Evolutionary conservation across 2,888 invertebrate genomes (phyloP).

Genomic region (Exocentrus adspersus): DNA sequence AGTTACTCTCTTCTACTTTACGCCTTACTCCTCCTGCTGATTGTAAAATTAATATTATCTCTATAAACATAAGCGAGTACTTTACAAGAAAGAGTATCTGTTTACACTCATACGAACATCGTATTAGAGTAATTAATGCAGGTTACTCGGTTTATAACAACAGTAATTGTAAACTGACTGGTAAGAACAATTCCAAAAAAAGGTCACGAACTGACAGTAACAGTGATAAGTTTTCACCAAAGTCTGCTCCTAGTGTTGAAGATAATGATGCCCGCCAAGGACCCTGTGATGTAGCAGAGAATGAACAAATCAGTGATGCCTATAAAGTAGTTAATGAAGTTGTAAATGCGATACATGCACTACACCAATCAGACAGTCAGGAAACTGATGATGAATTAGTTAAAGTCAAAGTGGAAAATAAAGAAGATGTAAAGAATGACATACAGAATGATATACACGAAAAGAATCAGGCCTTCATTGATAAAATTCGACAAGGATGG

Average conservation of each 20-base stretch:
- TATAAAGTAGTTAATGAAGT: slow-evolving; percentile 53
- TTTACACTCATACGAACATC: slow-evolving; percentile 79
- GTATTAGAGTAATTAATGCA: slow-evolving; percentile 68
- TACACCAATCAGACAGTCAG: slow-evolving; percentile 42
- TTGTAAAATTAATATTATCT: slow-evolving; percentile 75
- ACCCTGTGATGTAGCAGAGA: slow-evolving; percentile 34
- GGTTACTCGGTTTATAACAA: slow-evolving; percentile 31
- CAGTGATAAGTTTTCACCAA: slow-evolving; percentile 41
- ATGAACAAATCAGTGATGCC: slow-evolving; percentile 36
- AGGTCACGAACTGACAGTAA: slow-evolving; percentile 41
- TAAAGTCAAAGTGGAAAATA: slow-evolving; percentile 16
- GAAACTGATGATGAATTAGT: slow-evolving; percentile 1
- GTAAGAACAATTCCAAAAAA: slow-evolving; percentile 35
- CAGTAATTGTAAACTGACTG: slow-evolving; percentile 31
- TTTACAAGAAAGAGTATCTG: slow-evolving; percentile 82
- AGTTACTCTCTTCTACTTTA: slow-evolving; percentile 48
- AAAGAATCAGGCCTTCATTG: slow-evolving; percentile 48
- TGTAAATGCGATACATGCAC: slow-evolving; percentile 56
- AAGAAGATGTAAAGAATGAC: slow-evolving; percentile 46
- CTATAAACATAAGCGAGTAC: slow-evolving; percentile 79
- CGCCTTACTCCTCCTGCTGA: slow-evolving; percentile 68
- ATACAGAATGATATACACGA: slow-evolving; percentile 29
- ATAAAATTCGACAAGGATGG: slow-evolving; percentile 78
- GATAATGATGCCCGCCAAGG: slow-evolving; percentile 35
- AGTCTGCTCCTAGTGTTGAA: slow-evolving; percentile 28